Conservation (phyloP, 1,140 invertebrate genomes). For the Leptopilina boulardi region DNA sequence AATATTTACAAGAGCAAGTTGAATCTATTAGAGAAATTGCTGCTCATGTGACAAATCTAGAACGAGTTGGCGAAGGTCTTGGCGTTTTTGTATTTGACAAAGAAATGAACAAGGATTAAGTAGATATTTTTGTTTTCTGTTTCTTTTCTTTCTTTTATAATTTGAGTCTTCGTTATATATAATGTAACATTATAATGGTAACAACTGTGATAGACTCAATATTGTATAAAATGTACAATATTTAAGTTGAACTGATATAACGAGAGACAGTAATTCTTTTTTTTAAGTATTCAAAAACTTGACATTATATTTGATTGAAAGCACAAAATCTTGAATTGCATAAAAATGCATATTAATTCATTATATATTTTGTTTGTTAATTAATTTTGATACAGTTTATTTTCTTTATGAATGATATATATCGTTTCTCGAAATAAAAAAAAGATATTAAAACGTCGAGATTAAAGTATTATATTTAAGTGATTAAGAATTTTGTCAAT, state of each 20-base stretch:
- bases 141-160: neutral
- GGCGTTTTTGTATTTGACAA: conserved; percentile 87
- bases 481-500: neutral
- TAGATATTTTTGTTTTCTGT: neutral
- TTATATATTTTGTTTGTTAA: no score
- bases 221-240: neutral
- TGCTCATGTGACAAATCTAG: conserved; percentile 84
- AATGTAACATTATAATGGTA: conserved; percentile 6
- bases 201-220: conserved; percentile 20
- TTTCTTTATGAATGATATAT: no score
- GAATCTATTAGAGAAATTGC: conserved; percentile 85
- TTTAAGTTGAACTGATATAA: neutral
- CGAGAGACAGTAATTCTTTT: neutral
- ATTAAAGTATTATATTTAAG: neutral
- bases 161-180: conserved; percentile 6
- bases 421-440: no score
- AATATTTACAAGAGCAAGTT: conserved; percentile 86
- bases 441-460: no score
- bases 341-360: no score
- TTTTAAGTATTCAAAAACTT: neutral
- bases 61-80: conserved; percentile 83
- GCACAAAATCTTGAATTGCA: no score
- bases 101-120: conserved; percentile 70
- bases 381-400: no score
- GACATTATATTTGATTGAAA: neutral